Evolutionary conservation across 2,888 invertebrate genomes (phyloP), one percentile per base, ranked within the genome.

Genomic region (Eilema sororculum): DNA sequence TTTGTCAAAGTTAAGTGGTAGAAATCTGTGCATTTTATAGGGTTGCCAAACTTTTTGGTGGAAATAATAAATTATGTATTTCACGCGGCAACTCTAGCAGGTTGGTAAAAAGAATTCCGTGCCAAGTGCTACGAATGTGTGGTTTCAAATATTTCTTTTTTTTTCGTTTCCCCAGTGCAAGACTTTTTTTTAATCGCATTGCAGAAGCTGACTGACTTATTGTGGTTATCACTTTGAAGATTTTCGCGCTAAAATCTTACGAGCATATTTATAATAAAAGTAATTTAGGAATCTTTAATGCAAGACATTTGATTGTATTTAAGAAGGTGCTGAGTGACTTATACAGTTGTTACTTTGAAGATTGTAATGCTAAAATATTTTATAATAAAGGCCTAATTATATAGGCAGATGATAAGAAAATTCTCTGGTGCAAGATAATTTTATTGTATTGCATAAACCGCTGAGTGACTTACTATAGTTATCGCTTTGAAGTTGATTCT

Each of bases 1-100:
- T 86, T 84, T 87, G 84, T 86, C 85, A 86, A 81, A 83, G 80
- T 83, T 83, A 87, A 86, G 80, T 79, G 81, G 85, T 80, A 80
- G 75, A 76, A 80, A 77, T 78, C 77, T 76, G 75, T 75, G 69
- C 72, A 73, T 75, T 61, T 68, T 24, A 69, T 46, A 82, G 81
- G 80, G 82, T 77, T 82, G 80, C 69, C 77, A 82, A 72, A 58
- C 28, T 28, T 67, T 80, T 74, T 81, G 78, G 57, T 56, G 71
- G 65, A 60, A 66, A 76, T 75, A 70, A 72, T 81, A 79, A 81
- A 71, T 81, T 78, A 81, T 78, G 77, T 73, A 78, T 74, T 46
- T 68, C 76, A 68, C 75, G 71, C 73, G 64, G 68, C 59, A 73
- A 75, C 67, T 74, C 75, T 79, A 77, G 75, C 73, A 75, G 74